These are phyloP conservation scores for Magallana nippona DNA, from an alignment of 2,888 invertebrate genomes.

Conservation along the genomic window DNA sequence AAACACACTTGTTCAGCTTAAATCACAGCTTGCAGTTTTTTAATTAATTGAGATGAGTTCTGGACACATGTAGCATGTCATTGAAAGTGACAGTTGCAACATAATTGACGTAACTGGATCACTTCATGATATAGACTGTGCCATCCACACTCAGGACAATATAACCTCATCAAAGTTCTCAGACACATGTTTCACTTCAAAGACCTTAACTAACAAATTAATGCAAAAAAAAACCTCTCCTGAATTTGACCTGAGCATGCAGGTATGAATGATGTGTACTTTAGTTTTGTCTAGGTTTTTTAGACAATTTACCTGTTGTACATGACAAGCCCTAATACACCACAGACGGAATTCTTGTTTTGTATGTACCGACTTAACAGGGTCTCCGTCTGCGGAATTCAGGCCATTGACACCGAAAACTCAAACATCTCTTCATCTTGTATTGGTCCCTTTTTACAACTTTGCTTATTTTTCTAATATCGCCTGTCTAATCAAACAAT, in stretches of 20 bases:
- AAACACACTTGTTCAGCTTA: not conserved
- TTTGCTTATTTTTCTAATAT: no score
- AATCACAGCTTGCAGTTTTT: not conserved
- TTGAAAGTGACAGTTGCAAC: constrained; percentile 21
- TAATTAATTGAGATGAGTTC: not conserved
- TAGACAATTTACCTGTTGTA: constrained; percentile 25
- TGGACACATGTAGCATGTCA: not conserved
- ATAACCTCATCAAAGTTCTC: constrained; percentile 7
- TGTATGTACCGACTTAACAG: constrained; percentile 7
- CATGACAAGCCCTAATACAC: constrained; percentile 2
- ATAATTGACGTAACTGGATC: not conserved
- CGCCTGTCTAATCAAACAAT: no score
- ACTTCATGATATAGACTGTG: not conserved
- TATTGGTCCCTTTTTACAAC: no score
- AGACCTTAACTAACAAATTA: not conserved
- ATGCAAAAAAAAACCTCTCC: not conserved
- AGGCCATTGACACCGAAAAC: constrained; percentile 23
- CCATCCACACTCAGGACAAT: not conserved
- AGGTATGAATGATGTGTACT: not conserved
- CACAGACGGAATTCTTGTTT: constrained; percentile 14
- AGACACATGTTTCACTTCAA: not conserved
- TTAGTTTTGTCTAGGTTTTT: constrained; percentile 3
- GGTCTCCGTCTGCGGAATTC: constrained; percentile 11
- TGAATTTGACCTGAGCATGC: not conserved
- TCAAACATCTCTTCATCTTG: not conserved